Base-by-base conservation (phyloP, 2,888 invertebrate species). In the Malthinus flaveolus region DNA sequence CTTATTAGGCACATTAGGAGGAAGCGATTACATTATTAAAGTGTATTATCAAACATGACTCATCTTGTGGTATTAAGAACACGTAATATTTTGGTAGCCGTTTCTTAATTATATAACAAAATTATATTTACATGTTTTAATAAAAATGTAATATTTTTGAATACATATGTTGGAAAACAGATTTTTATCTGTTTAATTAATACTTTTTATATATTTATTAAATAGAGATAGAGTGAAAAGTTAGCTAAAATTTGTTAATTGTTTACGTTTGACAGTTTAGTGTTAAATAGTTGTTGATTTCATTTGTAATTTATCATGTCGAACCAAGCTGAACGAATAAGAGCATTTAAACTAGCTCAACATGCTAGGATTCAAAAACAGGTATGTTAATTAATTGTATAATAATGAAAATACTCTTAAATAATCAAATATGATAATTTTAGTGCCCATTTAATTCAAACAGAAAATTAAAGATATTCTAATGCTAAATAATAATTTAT, bases 361-460 rank as follows among this genome's bases (percentile, higher is more conserved):
- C 66, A 73, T 54, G 64, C 68, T 10, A 71, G 71, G 62, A 56
- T 75, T 46, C 70, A 68, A 45, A 73, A 69, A 55, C 71, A 75
- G 71, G 75, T 75, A 64, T 63, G 71, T 65, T 31, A 34, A 33
- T 42, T 42, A 15, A 42, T 15, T 23, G 2, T 23, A 23, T 23
- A 23, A 23, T 23, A 23, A 23, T 23, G 23, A 3, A 23, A 23
- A 23, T 2, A 23, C 5, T 23, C 23, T 2, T 23, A 23, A 23
- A 23, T 23, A 23, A 23, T 23, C 5, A 23, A 23, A 23, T 5
- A 23, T 5, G 5, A 23, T 2, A 23, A 23, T 23, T 23, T 23
- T 23, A 3, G 23, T 23, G 5, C 5, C 5, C 23, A n/a, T n/a
- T n/a, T 23, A 23, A 3, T 23, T 23, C 5, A 23, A 23, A 23